These are phyloP conservation scores for Drosophila pegasa DNA, from an alignment of 2,888 invertebrate genomes.

Conservation along the genomic window DNA sequence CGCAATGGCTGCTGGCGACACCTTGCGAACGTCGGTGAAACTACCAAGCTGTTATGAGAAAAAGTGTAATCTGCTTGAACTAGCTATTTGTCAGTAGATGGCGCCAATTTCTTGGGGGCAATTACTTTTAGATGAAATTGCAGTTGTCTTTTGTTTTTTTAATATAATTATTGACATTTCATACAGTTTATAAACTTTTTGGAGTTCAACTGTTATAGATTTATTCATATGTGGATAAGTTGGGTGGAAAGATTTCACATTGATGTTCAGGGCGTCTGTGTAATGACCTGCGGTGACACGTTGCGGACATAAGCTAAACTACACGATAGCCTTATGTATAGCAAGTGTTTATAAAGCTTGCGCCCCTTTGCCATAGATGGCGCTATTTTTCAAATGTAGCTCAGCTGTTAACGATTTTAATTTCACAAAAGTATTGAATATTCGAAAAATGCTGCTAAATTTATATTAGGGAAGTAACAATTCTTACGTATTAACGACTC, in stretches of 20 bases:
- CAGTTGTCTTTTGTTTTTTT: background rate
- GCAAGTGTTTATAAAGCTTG: background rate
- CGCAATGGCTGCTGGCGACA: constrained; percentile 12
- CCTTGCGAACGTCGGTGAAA: background rate
- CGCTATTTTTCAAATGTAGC: background rate
- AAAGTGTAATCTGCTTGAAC: background rate
- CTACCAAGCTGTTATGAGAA: background rate
- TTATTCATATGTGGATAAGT: background rate
- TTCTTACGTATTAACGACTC: too few species aligned
- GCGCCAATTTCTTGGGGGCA: background rate
- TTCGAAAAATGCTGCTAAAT: too few species aligned
- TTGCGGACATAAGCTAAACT: constrained; percentile 3
- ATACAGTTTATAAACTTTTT: background rate
- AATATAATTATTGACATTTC: background rate
- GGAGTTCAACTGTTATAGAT: background rate
- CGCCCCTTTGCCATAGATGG: constrained; percentile 14
- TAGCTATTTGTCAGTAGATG: background rate
- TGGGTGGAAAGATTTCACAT: background rate
- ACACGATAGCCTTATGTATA: background rate
- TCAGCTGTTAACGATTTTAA: too few species aligned
- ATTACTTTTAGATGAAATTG: too few species aligned
- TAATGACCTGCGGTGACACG: constrained; percentile 12
- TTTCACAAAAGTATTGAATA: too few species aligned
- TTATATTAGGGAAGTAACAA: too few species aligned
- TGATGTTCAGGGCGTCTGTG: constrained; percentile 26